Base-by-base conservation (phyloP, 1,140 invertebrate species). In the Ostrea denselamellosa region DNA sequence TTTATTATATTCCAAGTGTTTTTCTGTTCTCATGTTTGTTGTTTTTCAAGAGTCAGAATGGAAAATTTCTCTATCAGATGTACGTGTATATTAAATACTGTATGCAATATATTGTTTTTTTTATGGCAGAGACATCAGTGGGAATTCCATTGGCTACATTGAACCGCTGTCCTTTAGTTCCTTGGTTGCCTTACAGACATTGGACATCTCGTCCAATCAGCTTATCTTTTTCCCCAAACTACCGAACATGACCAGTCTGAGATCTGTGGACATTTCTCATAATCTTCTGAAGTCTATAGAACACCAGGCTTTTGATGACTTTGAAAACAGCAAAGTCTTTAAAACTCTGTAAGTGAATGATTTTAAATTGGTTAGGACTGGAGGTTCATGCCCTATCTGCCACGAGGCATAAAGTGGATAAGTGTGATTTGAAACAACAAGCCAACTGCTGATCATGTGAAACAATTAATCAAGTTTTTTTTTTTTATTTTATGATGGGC, bases 281-380 rank as follows among this genome's bases (percentile, higher is more conserved):
- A 92, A 92, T 62, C 17, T 87, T 0, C 87, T 92, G 4, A 14
- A 34, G 52, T 83, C 87, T 25, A 85, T 90, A 51, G 90, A 89
- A 28, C 9, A 83, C n/a, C 71, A 56, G 10, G 89, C 90, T 2
- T 89, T 90, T 77, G 77, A 85, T 81, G 83, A 87, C 14, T 87
- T 90, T 83, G 87, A 83, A 53, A 34, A 58, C 44, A 87, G 68
- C 28, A 83, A 81, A 28, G 56, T 82, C n/a, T 89, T 89, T 2
- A 87, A 89, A 85, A 87, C 86, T 22, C 34, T 89, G 86, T 89
- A 86, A 87, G 84, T 89, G 71, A 51, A 81, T 81, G 8, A 4
- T 81, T 81, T 17, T 25, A 81, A 8, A 0, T 81, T 77, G 12
- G 14, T 10, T 28, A 77, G 22, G 12, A 8, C n/a, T n/a, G n/a